Evolutionary conservation across 2,888 invertebrate species (phyloP), one percentile per base, ranked within the genome.

Genomic region (Phengaris arion): DNA sequence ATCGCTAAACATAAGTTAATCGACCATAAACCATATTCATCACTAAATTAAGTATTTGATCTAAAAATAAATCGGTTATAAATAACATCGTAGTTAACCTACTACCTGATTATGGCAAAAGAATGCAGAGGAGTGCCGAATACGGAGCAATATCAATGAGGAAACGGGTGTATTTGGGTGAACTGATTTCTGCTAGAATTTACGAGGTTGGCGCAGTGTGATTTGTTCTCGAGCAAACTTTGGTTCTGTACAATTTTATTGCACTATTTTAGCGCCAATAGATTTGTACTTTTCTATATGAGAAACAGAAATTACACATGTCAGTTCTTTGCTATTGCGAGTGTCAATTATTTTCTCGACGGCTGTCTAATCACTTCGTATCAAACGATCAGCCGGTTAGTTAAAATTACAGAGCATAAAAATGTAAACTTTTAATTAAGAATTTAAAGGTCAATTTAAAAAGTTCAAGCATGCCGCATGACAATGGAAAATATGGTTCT

Each of bases 91-190:
- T 12, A 22, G 35, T 64, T 64, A 64, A 64, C 64, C 64, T 64
- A 64, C 64, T 64, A 6, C 5, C 64, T 64, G 64, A 64, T 64
- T 35, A 64, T 64, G 64, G 64, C 64, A 10, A 35, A 52, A 64
- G 64, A 64, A 64, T 64, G 64, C 35, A 64, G 64, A 64, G 64
- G 64, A 64, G 64, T 35, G 64, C 35, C 64, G 12, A 64, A 35
- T 64, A 35, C 64, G 64, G 64, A 64, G 64, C 64, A 35, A 64
- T 35, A 12, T 10, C 35, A 64, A 64, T 64, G 59, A 59, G 22
- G 52, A 52, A 52, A 52, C 2, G 48, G 9, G 59, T 59, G 59
- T 64, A 35, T 64, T 64, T 12, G 64, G 64, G 64, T 64, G 64
- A 64, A 35, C 64, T 15, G 64, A 64, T 64, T 35, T 64, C 35